phyloP scores from a whole-genome alignment of 1,140 invertebrate genomes.

The Drosophila repleta region DNA sequence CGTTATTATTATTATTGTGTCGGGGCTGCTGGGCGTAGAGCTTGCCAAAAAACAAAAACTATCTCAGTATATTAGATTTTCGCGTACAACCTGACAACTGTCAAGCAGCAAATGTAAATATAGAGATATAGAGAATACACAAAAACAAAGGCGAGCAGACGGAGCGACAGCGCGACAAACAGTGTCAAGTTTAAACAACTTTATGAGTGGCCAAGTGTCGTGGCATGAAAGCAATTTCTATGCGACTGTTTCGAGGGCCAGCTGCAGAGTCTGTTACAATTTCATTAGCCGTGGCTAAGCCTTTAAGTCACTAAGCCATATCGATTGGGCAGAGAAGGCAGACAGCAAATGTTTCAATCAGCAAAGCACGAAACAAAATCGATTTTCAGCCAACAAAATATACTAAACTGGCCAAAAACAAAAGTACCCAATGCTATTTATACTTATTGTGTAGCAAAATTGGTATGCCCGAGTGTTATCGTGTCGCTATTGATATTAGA shows the following conservation, averaged over 20 bases:
- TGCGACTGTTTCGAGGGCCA: conserved; percentile 11
- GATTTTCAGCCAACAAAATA: conserved; percentile 10
- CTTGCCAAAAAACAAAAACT: conserved; percentile 43
- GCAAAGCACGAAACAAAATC: neutral
- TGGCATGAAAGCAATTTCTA: conserved; percentile 37
- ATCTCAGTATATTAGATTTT: conserved; percentile 18
- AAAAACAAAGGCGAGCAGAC: conserved; percentile 2
- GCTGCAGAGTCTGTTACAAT: conserved; percentile 56
- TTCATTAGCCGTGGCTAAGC: conserved; percentile 40
- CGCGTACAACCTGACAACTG: conserved; percentile 52
- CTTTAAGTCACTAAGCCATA: conserved; percentile 54
- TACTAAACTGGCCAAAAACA: neutral
- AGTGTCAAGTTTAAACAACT: conserved; percentile 76
- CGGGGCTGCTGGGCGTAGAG: conserved; percentile 47
- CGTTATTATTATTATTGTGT: conserved; percentile 61
- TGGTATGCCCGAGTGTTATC: conserved; percentile 34
- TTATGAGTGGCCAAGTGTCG: conserved; percentile 59
- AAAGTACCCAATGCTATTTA: conserved; percentile 23
- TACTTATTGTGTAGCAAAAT: conserved; percentile 25
- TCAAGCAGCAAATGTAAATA: conserved; percentile 40
- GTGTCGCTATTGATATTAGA: conserved; percentile 12
- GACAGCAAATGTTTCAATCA: conserved; percentile 1
- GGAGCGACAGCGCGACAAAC: conserved; percentile 39
- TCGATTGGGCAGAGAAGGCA: conserved; percentile 43
- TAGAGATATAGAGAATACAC: conserved; percentile 8